These are phyloP conservation scores for Atrina japonica DNA, from an alignment of 2,888 invertebrate species.

Conservation along the genomic window DNA sequence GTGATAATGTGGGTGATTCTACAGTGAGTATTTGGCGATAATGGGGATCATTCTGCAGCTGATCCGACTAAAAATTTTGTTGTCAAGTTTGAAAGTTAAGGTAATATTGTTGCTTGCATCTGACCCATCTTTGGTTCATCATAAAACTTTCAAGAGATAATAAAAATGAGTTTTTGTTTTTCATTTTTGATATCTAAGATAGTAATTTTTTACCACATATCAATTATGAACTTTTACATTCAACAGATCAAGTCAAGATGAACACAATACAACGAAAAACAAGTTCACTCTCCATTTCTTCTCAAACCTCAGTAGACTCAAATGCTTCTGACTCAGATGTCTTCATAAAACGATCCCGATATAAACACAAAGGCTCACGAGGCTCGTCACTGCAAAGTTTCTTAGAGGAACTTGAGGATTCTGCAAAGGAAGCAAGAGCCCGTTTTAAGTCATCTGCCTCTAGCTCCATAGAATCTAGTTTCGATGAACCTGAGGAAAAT, in stretches of 20 bases:
- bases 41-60: too few relatives aligned
- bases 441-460: slow-evolving; percentile 9
- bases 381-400: slow-evolving; percentile 29
- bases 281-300: slow-evolving; percentile 1
- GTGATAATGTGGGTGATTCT: too few relatives aligned
- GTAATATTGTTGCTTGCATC: too few relatives aligned
- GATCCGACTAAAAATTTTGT: too few relatives aligned
- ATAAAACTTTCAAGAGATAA: too few relatives aligned
- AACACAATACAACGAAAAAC: background rate
- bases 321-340: slow-evolving; percentile 4
- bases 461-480: slow-evolving; percentile 12
- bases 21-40: too few relatives aligned
- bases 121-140: too few relatives aligned
- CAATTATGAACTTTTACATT: too few relatives aligned
- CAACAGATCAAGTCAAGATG: background rate
- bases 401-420: slow-evolving; percentile 7
- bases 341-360: background rate
- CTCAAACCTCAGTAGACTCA: slow-evolving; percentile 9
- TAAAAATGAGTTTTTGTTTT: too few relatives aligned
- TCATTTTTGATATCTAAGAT: too few relatives aligned
- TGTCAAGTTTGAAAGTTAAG: too few relatives aligned
- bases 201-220: too few relatives aligned
- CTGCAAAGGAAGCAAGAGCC: background rate
- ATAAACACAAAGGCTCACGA: slow-evolving; percentile 17
- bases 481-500: background rate